Percentiles rank a stretch among this genome's conserved stretches.
These are phyloP conservation scores for Lepeophtheirus salmonis DNA, from an alignment of 1,140 invertebrate species.

Conservation along the genomic window DNA sequence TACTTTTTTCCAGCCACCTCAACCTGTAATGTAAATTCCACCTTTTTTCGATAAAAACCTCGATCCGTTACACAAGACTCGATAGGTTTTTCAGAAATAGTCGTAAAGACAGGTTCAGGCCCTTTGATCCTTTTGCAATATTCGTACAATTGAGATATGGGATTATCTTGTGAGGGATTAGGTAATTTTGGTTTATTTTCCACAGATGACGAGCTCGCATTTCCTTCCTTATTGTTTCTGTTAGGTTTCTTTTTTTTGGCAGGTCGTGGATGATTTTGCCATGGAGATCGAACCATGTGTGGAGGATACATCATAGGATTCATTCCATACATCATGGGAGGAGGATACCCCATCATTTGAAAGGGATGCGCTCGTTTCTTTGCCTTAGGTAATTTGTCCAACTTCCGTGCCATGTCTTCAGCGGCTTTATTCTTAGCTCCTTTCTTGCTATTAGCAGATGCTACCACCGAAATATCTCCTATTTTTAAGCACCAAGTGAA, in stretches of 20 bases:
- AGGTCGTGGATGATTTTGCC: background rate
- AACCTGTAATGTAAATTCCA: slow-evolving; percentile 5
- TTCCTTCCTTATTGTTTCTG: background rate
- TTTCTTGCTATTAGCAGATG: slow-evolving; percentile 4
- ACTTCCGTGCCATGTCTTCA: slow-evolving; percentile 12
- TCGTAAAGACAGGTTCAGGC: slow-evolving; percentile 8
- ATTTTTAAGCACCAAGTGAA: slow-evolving; percentile 12
- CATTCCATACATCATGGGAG: background rate
- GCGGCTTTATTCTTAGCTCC: slow-evolving; percentile 11
- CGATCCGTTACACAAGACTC: background rate
- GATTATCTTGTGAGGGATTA: slow-evolving; percentile 11
- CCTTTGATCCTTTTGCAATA: slow-evolving; percentile 1
- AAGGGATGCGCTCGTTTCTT: background rate
- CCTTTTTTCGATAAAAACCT: slow-evolving; percentile 7
- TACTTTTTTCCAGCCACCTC: background rate
- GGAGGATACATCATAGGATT: background rate
- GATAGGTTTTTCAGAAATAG: background rate
- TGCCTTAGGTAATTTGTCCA: background rate
- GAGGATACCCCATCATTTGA: background rate
- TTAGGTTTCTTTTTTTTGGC: background rate
- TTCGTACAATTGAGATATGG: slow-evolving; percentile 10
- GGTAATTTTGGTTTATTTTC: background rate
- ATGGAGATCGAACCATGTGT: background rate
- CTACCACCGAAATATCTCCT: background rate
- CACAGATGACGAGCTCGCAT: background rate